Conservation (phyloP, 2,113 vertebrate genomes). For the Caretta caretta region DNA sequence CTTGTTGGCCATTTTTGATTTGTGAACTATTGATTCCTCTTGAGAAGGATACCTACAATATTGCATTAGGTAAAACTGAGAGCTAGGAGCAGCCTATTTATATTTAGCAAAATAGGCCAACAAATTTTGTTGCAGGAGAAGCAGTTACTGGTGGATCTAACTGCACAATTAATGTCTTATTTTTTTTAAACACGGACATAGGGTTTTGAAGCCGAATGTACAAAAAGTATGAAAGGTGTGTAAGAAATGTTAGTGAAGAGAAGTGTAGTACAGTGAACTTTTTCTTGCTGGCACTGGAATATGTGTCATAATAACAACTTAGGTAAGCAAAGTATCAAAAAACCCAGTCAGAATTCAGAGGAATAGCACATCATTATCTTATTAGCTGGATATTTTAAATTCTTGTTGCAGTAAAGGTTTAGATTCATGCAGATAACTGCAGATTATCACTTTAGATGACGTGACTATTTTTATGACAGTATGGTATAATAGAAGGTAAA, state of each 20-base stretch:
- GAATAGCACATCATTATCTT: not conserved
- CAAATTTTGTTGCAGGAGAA: not conserved
- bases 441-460: not conserved
- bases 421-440: not conserved
- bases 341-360: not conserved
- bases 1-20: not conserved
- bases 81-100: not conserved
- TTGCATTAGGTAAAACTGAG: not conserved
- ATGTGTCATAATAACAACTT: not conserved
- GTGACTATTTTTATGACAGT: not conserved
- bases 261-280: not conserved
- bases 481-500: not conserved
- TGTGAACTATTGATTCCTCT: not conserved
- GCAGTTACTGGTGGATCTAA: not conserved
- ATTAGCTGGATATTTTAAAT: not conserved
- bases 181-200: not conserved
- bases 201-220: not conserved
- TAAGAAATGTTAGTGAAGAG: not conserved
- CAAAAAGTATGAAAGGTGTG: not conserved
- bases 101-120: not conserved
- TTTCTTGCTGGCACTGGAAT: not conserved
- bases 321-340: not conserved
- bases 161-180: not conserved
- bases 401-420: not conserved
- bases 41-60: not conserved